Evolutionary conservation across 2,113 vertebrate genomes (phyloP).

Genomic region (Cheirogaleus medius): DNA sequence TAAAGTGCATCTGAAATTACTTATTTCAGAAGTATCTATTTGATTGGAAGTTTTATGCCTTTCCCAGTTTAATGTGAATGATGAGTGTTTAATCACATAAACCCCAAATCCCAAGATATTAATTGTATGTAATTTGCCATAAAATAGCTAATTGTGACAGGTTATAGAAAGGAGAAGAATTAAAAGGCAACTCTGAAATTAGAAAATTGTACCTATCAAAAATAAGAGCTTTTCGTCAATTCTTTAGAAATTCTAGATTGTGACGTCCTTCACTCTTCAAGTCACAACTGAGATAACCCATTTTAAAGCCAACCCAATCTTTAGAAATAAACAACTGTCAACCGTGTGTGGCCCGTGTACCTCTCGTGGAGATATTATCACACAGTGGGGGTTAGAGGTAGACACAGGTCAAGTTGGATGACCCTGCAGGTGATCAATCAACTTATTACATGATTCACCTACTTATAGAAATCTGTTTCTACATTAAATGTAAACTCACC

Average conservation of each 20-base stretch:
- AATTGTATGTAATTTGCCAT: neutral
- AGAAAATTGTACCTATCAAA: neutral
- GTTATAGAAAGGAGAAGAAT: neutral
- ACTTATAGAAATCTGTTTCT: neutral
- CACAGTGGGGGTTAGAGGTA: fast-evolving
- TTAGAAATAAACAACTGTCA: neutral
- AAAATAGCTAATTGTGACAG: neutral
- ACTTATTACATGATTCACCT: neutral
- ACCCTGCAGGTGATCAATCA: neutral
- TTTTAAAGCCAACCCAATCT: neutral
- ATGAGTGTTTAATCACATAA: neutral
- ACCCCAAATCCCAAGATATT: neutral
- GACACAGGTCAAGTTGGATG: neutral
- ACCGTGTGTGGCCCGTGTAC: neutral
- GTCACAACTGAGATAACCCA: neutral
- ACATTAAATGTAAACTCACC: constrained; percentile 60
- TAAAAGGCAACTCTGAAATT: neutral
- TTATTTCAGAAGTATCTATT: neutral
- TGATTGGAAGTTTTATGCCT: neutral
- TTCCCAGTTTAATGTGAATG: neutral
- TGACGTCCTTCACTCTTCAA: neutral
- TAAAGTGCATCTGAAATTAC: neutral
- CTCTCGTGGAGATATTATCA: neutral
- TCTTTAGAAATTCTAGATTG: neutral
- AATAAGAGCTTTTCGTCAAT: neutral